Base-by-base conservation (phyloP, 2,888 invertebrate species). In the Exocentrus adspersus region DNA sequence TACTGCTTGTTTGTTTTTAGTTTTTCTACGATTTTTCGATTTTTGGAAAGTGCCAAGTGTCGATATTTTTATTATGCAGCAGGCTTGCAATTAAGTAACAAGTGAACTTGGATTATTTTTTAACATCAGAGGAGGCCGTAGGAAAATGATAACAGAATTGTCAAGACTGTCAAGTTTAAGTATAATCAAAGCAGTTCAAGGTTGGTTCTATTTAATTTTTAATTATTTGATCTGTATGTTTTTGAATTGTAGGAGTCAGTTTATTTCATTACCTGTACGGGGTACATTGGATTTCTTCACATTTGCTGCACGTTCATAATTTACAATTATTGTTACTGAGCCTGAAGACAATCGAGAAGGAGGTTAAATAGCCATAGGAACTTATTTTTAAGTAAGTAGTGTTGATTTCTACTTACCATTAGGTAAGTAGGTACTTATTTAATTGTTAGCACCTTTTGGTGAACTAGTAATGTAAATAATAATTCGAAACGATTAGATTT, bases 71-170 rank as follows among this genome's bases (percentile, higher is more conserved):
- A n/a, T n/a, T n/a, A n/a, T n/a, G n/a, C n/a, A 24, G 7, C 7
- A 24, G 3, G 24, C 24, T 7, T 24, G 24, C 3, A 24, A 24
- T 5, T 24, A 2, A 2, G 3, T 48, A 2, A 30, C 21, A 21
- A 24, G 2, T 28, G 9, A 12, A n/a, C n/a, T n/a, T n/a, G n/a
- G n/a, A 46, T 14, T 12, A 24, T 9, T 9, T 14, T 20, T 43
- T 24, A 10, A 20, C 7, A n/a, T 1, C 24, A 6, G 0, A 54
- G 54, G 14, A 51, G 64, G 58, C 57, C 60, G 30, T 62, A 62
- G 48, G 60, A 69, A 69, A 67, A 69, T 69, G 69, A 53, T 65
- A 59, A 60, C 66, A 62, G 60, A n/a, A n/a, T n/a, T n/a, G 60
- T 58, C 61, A 65, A 59, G 62, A 63, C 58, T 69, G 67, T 65